phyloP scores from a whole-genome alignment of 2,888 invertebrate genomes.

The Drosophila buzzatii region DNA sequence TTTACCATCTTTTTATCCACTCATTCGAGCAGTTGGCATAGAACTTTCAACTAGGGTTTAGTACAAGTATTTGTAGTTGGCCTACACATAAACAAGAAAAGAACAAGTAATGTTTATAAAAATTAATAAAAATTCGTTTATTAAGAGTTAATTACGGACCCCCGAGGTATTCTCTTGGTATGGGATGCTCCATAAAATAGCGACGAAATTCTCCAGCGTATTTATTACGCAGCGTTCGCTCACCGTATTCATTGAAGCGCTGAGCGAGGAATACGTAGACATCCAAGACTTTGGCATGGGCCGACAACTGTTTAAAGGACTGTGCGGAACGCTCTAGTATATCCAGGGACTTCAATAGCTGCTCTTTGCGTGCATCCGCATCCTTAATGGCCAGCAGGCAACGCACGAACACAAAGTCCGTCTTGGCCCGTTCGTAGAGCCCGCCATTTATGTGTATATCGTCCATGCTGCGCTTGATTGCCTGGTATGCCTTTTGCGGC shows the following conservation, averaged over 20 bases:
- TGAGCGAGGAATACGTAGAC: slow-evolving; percentile 87
- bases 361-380: slow-evolving; percentile 59
- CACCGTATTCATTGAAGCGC: slow-evolving; percentile 91
- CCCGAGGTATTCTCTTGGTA: slow-evolving; percentile 83
- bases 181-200: slow-evolving; percentile 90
- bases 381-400: slow-evolving; percentile 90
- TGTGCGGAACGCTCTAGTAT: slow-evolving; percentile 89
- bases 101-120: slow-evolving; percentile 58
- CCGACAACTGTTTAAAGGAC: slow-evolving; percentile 91
- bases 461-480: slow-evolving; percentile 90
- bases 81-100: slow-evolving; percentile 30
- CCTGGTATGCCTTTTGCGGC: slow-evolving; percentile 90
- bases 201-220: slow-evolving; percentile 93
- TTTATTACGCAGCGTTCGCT: slow-evolving; percentile 90
- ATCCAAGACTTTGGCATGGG: slow-evolving; percentile 91
- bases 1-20: slow-evolving; percentile 46
- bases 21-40: slow-evolving; percentile 28
- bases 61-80: slow-evolving; percentile 61
- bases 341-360: slow-evolving; percentile 82
- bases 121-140: slow-evolving; percentile 67
- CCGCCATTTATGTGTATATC: slow-evolving; percentile 92
- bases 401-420: slow-evolving; percentile 91
- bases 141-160: slow-evolving; percentile 67
- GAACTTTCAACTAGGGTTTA: slow-evolving; percentile 50
- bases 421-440: slow-evolving; percentile 92